These are phyloP conservation scores for Macropus fuliginosus DNA, from an alignment of 2,797 vertebrate genomes.

Conservation along the genomic window DNA sequence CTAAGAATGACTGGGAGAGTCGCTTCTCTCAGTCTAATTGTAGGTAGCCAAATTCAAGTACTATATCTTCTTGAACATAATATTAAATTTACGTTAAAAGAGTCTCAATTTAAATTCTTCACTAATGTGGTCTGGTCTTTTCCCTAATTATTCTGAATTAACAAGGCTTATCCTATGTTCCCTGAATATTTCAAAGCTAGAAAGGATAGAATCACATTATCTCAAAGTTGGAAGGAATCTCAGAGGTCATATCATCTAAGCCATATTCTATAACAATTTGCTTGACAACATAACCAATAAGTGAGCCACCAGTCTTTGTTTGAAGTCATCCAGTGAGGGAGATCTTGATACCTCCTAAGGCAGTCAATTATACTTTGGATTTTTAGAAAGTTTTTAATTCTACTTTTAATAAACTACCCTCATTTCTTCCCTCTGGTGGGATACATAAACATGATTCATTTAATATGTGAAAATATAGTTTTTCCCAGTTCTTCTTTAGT, in stretches of 20 bases:
- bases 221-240: background rate
- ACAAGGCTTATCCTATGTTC: background rate
- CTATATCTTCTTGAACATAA: background rate
- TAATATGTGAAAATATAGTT: background rate
- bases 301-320: background rate
- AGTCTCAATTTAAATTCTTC: background rate
- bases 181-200: background rate
- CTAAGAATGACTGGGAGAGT: background rate
- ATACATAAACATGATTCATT: background rate
- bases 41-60: background rate
- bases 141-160: background rate
- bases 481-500: background rate
- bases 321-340: background rate
- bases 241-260: background rate
- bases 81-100: background rate
- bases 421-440: background rate
- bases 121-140: background rate
- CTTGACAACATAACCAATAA: background rate
- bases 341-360: background rate
- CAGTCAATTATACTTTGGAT: background rate
- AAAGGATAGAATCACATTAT: background rate
- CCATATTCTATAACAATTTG: background rate
- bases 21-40: background rate
- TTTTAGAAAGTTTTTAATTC: background rate
- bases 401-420: background rate